Evolutionary conservation across 2,113 vertebrate genomes (phyloP).

Genomic region (Chamaetylas fuelleborni): DNA sequence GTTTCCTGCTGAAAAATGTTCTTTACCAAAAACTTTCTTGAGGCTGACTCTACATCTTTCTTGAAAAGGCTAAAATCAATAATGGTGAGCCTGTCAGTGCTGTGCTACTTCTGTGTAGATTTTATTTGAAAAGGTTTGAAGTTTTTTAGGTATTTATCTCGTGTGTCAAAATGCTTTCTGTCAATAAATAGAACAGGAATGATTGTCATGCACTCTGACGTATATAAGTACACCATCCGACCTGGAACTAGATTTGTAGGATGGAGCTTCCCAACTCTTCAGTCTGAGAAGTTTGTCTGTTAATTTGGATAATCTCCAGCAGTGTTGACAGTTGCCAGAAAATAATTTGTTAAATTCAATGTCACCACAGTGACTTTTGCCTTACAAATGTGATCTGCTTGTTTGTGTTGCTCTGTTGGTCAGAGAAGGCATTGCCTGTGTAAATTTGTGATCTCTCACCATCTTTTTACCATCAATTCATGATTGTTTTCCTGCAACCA

Average conservation of each 20-base stretch:
- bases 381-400: background rate
- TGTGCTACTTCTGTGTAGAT: background rate
- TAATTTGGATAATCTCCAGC: background rate
- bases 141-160: background rate
- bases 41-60: background rate
- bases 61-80: background rate
- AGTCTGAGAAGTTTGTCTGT: background rate
- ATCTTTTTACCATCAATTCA: background rate
- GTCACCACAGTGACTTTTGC: background rate
- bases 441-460: background rate
- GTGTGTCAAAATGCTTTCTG: background rate
- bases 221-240: rapidly evolving
- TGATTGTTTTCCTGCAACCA: background rate
- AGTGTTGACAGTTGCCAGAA: background rate
- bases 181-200: background rate
- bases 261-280: background rate
- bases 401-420: background rate
- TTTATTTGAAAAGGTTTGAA: background rate
- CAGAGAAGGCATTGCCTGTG: background rate
- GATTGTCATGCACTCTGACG: background rate
- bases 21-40: background rate
- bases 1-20: background rate
- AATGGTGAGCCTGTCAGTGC: background rate
- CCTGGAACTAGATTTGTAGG: background rate
- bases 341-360: background rate